These are phyloP conservation scores for Bettongia penicillata DNA, from an alignment of 2,113 vertebrate genomes.

Conservation along the genomic window DNA sequence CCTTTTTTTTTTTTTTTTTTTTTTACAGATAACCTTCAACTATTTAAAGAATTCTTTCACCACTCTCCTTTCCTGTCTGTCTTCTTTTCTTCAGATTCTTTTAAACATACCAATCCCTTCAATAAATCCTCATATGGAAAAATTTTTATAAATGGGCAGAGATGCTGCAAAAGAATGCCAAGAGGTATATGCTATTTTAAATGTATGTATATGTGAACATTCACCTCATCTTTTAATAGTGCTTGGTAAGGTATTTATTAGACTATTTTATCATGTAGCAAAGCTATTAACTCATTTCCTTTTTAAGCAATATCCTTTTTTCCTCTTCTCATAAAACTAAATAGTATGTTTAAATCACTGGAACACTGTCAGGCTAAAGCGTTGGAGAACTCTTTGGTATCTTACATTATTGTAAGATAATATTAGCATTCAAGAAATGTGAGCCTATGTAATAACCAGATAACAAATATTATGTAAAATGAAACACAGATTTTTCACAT, in stretches of 20 bases:
- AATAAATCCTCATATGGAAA: background rate
- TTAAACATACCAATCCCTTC: background rate
- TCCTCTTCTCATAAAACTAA: constrained; percentile 3
- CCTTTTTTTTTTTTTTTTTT: background rate
- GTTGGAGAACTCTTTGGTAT: background rate
- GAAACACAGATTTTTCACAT: background rate
- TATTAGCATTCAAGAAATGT: background rate
- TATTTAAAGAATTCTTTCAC: background rate
- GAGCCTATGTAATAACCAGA: background rate
- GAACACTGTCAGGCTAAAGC: background rate
- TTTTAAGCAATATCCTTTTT: background rate
- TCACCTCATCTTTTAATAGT: constrained; percentile 15
- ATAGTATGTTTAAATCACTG: background rate
- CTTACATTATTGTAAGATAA: background rate
- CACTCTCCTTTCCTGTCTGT: background rate
- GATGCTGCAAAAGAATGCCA: background rate
- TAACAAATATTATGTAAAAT: background rate
- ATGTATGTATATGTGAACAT: background rate
- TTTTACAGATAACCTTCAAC: background rate
- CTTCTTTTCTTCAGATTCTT: background rate
- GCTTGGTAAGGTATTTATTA: background rate
- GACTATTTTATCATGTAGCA: background rate
- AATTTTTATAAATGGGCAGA: constrained; percentile 11
- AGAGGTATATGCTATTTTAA: background rate
- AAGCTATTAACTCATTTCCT: background rate